phyloP scores from a whole-genome alignment of 2,113 vertebrate genomes.

The Herpetotheres cachinnans region DNA sequence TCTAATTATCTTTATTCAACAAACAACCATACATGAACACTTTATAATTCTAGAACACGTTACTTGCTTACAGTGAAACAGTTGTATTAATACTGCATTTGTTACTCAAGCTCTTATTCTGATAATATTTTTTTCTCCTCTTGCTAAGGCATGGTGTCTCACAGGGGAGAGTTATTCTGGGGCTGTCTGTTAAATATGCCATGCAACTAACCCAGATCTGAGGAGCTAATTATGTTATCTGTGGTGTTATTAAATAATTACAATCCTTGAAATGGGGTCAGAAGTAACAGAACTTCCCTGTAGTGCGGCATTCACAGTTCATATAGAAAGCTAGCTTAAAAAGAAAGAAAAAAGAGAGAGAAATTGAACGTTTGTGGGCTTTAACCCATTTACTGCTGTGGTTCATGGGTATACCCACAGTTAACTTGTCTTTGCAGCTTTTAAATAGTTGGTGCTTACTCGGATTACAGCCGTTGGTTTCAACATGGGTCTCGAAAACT shows the following conservation, averaged over 20 bases:
- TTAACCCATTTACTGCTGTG: not conserved
- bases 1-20: not conserved
- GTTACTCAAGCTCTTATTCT: not conserved
- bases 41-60: not conserved
- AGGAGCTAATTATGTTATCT: constrained; percentile 16
- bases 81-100: not conserved
- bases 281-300: not conserved
- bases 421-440: not conserved
- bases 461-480: not conserved
- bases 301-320: not conserved
- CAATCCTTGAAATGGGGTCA: not conserved
- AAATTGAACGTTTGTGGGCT: not conserved
- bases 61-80: not conserved
- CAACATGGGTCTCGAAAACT: not conserved
- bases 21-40: not conserved
- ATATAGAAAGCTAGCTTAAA: not conserved
- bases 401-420: not conserved
- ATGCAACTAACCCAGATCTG: not conserved
- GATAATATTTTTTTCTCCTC: not conserved
- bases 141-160: not conserved
- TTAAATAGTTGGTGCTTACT: not conserved
- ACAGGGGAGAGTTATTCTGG: not conserved
- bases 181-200: constrained; percentile 20
- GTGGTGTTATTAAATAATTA: constrained; percentile 33
- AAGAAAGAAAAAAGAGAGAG: not conserved